These are phyloP conservation scores for Callocephalon fimbriatum DNA, from an alignment of 2,113 vertebrate genomes.

Conservation along the genomic window DNA sequence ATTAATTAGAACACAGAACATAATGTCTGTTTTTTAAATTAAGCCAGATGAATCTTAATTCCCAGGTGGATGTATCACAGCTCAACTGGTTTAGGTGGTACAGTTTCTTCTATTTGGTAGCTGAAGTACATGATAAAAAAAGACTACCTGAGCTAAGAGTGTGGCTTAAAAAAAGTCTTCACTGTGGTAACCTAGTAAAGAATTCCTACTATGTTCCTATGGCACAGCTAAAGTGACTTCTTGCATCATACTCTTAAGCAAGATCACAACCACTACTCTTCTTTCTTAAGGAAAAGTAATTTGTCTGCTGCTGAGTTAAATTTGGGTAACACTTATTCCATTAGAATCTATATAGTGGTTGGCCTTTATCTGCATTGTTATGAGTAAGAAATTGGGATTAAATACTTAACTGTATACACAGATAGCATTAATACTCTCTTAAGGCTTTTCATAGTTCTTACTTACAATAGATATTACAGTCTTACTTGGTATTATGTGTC, in stretches of 20 bases:
- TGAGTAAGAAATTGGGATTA: background rate
- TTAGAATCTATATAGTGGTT: background rate
- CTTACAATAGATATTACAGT: background rate
- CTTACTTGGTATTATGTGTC: background rate
- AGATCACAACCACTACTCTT: background rate
- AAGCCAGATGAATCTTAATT: background rate
- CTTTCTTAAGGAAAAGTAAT: background rate
- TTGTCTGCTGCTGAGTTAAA: background rate
- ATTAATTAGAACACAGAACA: background rate
- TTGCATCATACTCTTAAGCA: background rate
- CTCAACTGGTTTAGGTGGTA: background rate
- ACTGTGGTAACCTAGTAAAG: background rate
- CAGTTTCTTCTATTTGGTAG: background rate
- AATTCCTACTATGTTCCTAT: background rate
- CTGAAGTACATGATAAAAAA: background rate
- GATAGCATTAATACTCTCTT: background rate
- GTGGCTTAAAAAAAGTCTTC: background rate
- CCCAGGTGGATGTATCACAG: background rate
- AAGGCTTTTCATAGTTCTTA: background rate
- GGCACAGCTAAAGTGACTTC: background rate
- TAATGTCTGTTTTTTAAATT: background rate
- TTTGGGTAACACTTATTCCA: background rate
- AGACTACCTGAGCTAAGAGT: background rate
- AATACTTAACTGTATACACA: background rate
- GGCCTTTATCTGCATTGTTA: background rate